phyloP scores from a whole-genome alignment of 2,797 vertebrate genomes.

The Melanotaenia pygmaea region DNA sequence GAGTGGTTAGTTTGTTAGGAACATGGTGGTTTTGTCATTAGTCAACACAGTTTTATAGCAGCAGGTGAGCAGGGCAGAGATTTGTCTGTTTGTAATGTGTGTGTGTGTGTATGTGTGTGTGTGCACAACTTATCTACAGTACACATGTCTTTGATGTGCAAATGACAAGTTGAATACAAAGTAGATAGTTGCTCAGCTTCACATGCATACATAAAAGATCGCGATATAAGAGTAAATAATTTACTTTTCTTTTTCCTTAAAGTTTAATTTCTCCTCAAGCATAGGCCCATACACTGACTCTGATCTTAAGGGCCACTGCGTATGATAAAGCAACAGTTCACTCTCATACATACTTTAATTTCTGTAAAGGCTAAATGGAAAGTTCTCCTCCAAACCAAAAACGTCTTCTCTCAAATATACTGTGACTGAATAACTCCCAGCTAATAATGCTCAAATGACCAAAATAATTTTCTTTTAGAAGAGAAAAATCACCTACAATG shows the following conservation, averaged over 20 bases:
- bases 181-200: slow-evolving; percentile 38
- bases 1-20: slow-evolving; percentile 49
- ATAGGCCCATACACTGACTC: background rate
- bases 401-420: background rate
- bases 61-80: slow-evolving; percentile 58
- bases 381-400: background rate
- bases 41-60: slow-evolving; percentile 54
- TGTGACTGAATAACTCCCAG: background rate
- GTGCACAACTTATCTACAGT: slow-evolving; percentile 49
- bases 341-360: background rate
- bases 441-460: background rate
- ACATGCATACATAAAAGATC: slow-evolving; percentile 31
- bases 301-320: background rate
- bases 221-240: slow-evolving; percentile 23
- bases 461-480: background rate
- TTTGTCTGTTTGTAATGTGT: slow-evolving; percentile 34
- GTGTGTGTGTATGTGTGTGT: slow-evolving; percentile 17
- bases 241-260: background rate
- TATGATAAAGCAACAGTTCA: background rate
- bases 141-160: slow-evolving; percentile 52
- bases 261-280: background rate
- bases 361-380: background rate
- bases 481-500: too few species aligned
- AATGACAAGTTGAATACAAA: slow-evolving; percentile 35
- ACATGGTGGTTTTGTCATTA: slow-evolving; percentile 48